These are phyloP conservation scores for Phalacrocorax carbo DNA, from an alignment of 2,113 vertebrate genomes.

Conservation along the genomic window DNA sequence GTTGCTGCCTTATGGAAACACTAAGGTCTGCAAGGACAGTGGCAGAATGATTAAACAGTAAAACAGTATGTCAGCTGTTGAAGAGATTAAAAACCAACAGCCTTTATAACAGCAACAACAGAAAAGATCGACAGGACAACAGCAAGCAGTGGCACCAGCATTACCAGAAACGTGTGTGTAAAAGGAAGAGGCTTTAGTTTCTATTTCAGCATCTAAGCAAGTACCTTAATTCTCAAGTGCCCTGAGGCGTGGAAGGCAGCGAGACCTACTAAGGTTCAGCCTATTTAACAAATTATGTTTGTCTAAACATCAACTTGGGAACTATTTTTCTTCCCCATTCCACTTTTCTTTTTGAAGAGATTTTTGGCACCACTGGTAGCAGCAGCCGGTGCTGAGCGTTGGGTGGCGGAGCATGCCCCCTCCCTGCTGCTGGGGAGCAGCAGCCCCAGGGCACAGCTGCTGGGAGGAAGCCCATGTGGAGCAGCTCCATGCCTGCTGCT, in stretches of 20 bases:
- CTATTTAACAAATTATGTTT: neutral
- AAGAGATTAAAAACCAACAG: slow-evolving; percentile 39
- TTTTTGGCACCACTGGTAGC: neutral
- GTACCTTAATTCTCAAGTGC: neutral
- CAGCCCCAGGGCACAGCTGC: neutral
- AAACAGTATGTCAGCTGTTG: slow-evolving; percentile 37
- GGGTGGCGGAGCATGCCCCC: neutral
- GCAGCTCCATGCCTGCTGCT: neutral
- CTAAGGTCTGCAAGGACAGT: neutral
- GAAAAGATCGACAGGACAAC: slow-evolving; percentile 26
- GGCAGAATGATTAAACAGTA: neutral
- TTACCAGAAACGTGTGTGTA: neutral
- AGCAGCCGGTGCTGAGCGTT: fast-evolving
- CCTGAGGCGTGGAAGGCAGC: neutral
- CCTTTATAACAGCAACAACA: neutral
- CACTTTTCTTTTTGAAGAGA: neutral
- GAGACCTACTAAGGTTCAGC: neutral
- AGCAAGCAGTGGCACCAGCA: neutral
- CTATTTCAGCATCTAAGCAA: neutral
- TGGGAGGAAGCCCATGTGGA: fast-evolving
- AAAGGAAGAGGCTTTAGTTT: neutral
- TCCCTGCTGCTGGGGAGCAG: neutral
- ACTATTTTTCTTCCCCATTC: fast-evolving
- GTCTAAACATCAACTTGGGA: neutral
- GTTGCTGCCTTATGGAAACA: neutral